phyloP scores from a whole-genome alignment of 2,113 vertebrate species.

The Caranx ignobilis region DNA sequence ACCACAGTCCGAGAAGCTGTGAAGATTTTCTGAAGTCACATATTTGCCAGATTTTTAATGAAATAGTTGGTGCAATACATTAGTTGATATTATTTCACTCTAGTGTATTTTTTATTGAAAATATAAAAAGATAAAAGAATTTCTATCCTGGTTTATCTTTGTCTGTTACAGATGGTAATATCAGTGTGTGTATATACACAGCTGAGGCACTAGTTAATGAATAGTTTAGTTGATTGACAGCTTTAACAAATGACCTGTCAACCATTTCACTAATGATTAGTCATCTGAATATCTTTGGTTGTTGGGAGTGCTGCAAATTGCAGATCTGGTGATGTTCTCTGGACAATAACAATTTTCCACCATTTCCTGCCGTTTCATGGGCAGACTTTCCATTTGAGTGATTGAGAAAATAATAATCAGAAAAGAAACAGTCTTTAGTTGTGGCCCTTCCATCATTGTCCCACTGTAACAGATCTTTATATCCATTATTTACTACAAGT shows the following conservation, averaged over 20 bases:
- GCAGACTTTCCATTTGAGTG: background rate
- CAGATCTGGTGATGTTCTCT: background rate
- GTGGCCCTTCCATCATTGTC: conserved; percentile 10
- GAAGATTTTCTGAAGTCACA: background rate
- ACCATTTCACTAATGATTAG: background rate
- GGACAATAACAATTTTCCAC: background rate
- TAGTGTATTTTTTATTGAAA: background rate
- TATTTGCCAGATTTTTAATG: background rate
- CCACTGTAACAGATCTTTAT: conserved; percentile 27
- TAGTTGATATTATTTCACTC: background rate
- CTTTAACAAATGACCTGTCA: background rate
- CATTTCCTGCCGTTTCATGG: background rate
- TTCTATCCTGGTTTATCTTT: background rate
- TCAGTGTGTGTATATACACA: background rate
- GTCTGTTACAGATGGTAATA: background rate
- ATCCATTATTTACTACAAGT: conserved; percentile 32
- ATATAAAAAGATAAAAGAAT: background rate
- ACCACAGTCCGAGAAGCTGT: background rate
- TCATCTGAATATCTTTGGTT: background rate
- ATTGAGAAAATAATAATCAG: background rate
- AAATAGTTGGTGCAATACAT: background rate
- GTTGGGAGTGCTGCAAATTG: background rate
- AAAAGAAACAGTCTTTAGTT: background rate
- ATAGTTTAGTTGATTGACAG: background rate
- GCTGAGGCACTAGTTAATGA: background rate